Percentiles rank a stretch among this genome's conserved stretches.
These are phyloP conservation scores for Sardina pilchardus DNA, from an alignment of 2,113 vertebrate genomes.

Conservation along the genomic window DNA sequence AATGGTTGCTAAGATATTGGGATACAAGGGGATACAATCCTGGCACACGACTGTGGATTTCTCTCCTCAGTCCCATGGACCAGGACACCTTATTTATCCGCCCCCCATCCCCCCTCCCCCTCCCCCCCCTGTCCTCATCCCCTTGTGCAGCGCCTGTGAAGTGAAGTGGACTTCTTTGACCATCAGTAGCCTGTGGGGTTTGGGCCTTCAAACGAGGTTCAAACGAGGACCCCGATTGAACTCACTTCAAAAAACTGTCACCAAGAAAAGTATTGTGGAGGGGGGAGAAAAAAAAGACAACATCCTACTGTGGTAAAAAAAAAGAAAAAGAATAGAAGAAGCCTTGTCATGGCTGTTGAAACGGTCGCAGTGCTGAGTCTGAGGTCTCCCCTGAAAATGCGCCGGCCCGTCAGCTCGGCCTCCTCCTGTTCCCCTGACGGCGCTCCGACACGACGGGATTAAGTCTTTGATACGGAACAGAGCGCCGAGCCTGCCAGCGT, in stretches of 20 bases:
- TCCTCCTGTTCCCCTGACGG: not conserved
- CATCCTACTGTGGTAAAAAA: not conserved
- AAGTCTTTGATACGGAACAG: not conserved
- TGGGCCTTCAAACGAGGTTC: not conserved
- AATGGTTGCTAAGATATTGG: slow-evolving; percentile 10
- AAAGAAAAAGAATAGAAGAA: too few species aligned
- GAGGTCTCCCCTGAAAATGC: not conserved
- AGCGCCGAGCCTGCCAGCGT: not conserved
- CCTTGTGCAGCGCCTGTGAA: not conserved
- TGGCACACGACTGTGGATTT: not conserved
- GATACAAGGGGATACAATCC: not conserved
- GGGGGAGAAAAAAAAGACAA: not conserved
- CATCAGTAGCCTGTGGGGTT: not conserved
- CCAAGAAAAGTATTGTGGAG: not conserved
- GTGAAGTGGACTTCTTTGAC: not conserved
- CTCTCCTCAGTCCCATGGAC: not conserved
- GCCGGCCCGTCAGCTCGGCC: not conserved
- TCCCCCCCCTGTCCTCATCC: not conserved
- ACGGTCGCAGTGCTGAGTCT: not conserved
- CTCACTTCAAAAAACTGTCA: not conserved
- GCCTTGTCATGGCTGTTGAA: not conserved
- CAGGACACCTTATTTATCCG: not conserved
- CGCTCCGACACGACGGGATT: not conserved
- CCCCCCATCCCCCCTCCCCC: not conserved
- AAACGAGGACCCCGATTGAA: not conserved